These are phyloP conservation scores for Bruchidius siliquastri DNA, from an alignment of 2,888 invertebrate species.

Conservation along the genomic window DNA sequence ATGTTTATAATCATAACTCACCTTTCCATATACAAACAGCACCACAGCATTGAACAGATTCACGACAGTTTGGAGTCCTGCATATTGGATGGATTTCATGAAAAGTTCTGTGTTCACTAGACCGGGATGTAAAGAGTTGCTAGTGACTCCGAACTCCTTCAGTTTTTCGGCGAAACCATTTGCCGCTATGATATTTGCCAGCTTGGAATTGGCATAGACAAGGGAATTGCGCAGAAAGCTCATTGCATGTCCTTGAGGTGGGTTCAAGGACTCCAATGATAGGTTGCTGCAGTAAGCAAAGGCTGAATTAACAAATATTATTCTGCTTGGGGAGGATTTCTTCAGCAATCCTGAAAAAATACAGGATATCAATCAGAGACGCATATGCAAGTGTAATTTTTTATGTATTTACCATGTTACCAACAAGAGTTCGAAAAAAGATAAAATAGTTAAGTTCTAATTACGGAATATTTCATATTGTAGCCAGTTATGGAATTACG, in stretches of 20 bases:
- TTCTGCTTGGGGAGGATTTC: conserved; percentile 39
- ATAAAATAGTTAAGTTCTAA: too few relatives aligned
- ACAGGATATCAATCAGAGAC: too few relatives aligned
- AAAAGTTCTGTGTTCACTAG: conserved; percentile 36
- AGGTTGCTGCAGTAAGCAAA: conserved; percentile 33
- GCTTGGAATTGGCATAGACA: conserved; percentile 41
- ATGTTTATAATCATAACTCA: conserved; percentile 17
- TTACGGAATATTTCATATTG: too few relatives aligned
- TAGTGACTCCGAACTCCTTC: conserved; percentile 35
- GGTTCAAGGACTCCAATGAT: conserved; percentile 32
- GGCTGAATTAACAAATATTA: conserved; percentile 40
- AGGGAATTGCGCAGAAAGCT: conserved; percentile 26
- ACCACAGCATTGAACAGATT: conserved; percentile 25
- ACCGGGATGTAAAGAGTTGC: conserved; percentile 43
- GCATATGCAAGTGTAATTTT: too few relatives aligned
- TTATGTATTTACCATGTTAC: too few relatives aligned
- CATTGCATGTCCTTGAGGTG: conserved; percentile 27
- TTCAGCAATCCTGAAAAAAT: conserved; percentile 37
- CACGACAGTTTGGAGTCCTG: conserved; percentile 25
- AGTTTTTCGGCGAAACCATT: conserved; percentile 40
- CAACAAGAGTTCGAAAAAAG: too few relatives aligned
- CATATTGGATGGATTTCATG: conserved; percentile 22
- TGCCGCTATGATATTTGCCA: conserved; percentile 40
- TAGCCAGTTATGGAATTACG: too few relatives aligned
- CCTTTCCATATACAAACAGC: conserved; percentile 35